Percentiles rank a stretch among this genome's conserved stretches.
These are phyloP conservation scores for Ormyrus labotus DNA, from an alignment of 2,888 invertebrate genomes.

Conservation along the genomic window DNA sequence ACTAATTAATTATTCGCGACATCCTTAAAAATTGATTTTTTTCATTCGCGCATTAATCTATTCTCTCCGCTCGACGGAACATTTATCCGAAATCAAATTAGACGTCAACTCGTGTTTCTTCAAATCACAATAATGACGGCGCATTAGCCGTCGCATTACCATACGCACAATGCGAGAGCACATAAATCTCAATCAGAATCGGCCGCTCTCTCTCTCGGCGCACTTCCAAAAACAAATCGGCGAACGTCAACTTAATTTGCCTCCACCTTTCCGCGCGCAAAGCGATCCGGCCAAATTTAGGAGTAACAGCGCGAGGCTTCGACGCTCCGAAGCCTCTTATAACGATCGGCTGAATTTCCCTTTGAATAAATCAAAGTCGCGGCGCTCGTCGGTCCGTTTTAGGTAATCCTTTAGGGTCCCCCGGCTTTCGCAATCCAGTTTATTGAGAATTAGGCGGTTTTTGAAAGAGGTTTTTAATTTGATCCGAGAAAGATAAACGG, in stretches of 20 bases:
- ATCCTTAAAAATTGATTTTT: no score
- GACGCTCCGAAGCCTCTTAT: not conserved
- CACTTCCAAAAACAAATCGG: not conserved
- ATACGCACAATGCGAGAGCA: no score
- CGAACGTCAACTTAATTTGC: not conserved
- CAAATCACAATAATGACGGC: no score
- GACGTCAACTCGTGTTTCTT: no score
- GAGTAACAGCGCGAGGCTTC: no score
- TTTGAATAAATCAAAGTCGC: constrained; percentile 36
- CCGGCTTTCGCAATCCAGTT: constrained; percentile 25
- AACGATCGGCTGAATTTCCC: constrained; percentile 10
- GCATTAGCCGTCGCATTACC: no score
- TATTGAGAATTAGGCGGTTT: not conserved
- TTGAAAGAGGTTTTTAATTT: constrained; percentile 21
- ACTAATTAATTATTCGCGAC: no score
- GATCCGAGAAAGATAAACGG: constrained; percentile 35
- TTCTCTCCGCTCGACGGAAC: no score
- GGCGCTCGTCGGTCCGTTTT: constrained; percentile 27
- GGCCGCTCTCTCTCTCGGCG: not conserved
- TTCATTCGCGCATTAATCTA: no score
- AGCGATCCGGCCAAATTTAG: constrained; percentile 19
- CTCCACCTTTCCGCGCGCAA: not conserved
- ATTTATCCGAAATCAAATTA: no score
- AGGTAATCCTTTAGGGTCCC: constrained; percentile 13
- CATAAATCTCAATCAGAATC: not conserved